Evolutionary conservation across 1,140 invertebrate genomes (phyloP).

Genomic region (Philotrypesis tridentata): DNA sequence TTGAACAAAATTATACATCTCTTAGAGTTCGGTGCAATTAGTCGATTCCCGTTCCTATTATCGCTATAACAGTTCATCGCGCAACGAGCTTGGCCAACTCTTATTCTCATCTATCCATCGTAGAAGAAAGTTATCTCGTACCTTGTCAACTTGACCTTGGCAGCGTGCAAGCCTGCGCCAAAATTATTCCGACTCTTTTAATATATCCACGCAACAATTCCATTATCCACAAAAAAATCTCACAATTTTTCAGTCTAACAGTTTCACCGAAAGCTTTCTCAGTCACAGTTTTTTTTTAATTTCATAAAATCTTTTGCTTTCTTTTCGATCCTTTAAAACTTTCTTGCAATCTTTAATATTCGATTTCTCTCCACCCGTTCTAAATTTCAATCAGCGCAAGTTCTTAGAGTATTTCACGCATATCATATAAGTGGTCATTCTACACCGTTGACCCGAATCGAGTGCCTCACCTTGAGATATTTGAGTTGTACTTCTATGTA

Average conservation of each 20-base stretch:
- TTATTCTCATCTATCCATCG: neutral
- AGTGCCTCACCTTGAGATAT: constrained; percentile 51
- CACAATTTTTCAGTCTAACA: constrained; percentile 42
- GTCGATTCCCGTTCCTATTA: neutral
- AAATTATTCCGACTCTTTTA: constrained; percentile 8
- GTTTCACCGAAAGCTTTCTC: constrained; percentile 35
- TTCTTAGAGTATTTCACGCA: constrained; percentile 45
- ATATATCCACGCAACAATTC: constrained; percentile 26
- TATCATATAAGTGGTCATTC: constrained; percentile 64
- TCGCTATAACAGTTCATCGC: neutral
- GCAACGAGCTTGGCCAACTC: constrained; percentile 10
- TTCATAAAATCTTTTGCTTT: constrained; percentile 13
- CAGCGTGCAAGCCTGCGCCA: neutral
- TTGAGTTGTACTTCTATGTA: neutral
- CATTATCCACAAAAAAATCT: constrained; percentile 19
- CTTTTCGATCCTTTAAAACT: constrained; percentile 19
- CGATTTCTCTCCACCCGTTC: constrained; percentile 46
- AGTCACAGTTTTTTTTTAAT: constrained; percentile 1
- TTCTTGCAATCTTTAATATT: constrained; percentile 18
- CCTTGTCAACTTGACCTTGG: neutral
- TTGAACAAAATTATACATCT: neutral
- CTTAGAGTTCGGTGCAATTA: neutral
- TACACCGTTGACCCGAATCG: constrained; percentile 57
- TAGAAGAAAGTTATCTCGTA: neutral
- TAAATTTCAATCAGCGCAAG: constrained; percentile 54